These are phyloP conservation scores for Rotaria magnacalcarata DNA, from an alignment of 2,888 invertebrate genomes.

Conservation along the genomic window DNA sequence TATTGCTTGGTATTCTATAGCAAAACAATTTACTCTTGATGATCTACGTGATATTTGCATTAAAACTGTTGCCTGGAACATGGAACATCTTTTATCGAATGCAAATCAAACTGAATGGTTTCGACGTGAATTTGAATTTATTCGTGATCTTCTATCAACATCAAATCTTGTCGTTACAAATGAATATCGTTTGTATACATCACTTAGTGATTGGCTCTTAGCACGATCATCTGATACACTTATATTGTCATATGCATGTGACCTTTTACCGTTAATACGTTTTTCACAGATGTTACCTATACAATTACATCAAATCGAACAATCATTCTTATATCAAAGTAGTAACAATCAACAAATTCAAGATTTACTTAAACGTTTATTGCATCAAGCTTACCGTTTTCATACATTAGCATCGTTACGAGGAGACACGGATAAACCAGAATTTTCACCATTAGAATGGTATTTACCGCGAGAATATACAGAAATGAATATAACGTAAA, in stretches of 20 bases:
- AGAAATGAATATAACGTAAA: constrained; percentile 33
- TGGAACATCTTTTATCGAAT: constrained; percentile 48
- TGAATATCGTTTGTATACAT: background rate
- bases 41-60: constrained; percentile 54
- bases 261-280: constrained; percentile 28
- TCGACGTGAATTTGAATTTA: background rate
- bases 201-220: background rate
- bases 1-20: constrained; percentile 56
- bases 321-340: background rate
- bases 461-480: constrained; percentile 21
- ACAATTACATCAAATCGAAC: background rate
- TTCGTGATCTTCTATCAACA: background rate
- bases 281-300: constrained; percentile 23
- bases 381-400: constrained; percentile 16
- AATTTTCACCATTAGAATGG: background rate
- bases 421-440: background rate
- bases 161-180: background rate
- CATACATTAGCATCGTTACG: background rate
- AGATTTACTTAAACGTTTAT: background rate
- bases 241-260: background rate
- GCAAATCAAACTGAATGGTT: background rate
- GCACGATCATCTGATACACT: background rate
- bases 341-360: background rate
- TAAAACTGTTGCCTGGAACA: constrained; percentile 59
- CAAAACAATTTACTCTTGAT: constrained; percentile 55